These are phyloP conservation scores for Habropoda laboriosa DNA, from an alignment of 1,140 invertebrate genomes.

Conservation along the genomic window DNA sequence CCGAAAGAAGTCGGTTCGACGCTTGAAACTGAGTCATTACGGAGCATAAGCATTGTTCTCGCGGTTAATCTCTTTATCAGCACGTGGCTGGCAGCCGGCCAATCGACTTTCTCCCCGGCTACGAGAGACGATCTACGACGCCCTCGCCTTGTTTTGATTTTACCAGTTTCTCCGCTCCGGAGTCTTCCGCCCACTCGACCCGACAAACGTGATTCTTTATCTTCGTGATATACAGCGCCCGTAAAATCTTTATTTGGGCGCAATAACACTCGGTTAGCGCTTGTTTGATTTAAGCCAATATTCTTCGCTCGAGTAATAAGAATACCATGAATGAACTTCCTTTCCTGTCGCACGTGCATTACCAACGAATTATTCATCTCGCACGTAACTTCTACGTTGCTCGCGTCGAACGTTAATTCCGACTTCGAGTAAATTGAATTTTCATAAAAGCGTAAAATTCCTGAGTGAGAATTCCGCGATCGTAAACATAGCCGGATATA, in stretches of 20 bases:
- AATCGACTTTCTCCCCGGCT: slow-evolving; percentile 59
- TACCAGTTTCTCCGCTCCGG: slow-evolving; percentile 3
- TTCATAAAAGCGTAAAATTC: background rate
- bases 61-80: slow-evolving; percentile 77
- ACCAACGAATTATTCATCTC: too few species aligned
- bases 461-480: background rate
- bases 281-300: background rate
- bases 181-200: background rate
- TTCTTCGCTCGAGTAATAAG: background rate
- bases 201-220: background rate
- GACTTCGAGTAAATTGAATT: background rate
- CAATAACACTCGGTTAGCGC: background rate
- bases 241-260: background rate
- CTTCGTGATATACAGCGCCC: background rate
- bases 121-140: slow-evolving; percentile 31
- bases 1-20: background rate
- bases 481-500: background rate
- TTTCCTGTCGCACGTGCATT: too few species aligned
- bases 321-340: too few species aligned
- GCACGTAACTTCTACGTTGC: too few species aligned
- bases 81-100: slow-evolving; percentile 72
- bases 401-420: too few species aligned
- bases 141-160: slow-evolving; percentile 46
- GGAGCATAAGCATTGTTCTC: slow-evolving; percentile 73
- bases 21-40: slow-evolving; percentile 27